A percentile compares a stretch with the other conserved stretches of the same genome.
These are phyloP conservation scores for Bufo bufo DNA, from an alignment of 2,113 vertebrate species.

Conservation along the genomic window DNA sequence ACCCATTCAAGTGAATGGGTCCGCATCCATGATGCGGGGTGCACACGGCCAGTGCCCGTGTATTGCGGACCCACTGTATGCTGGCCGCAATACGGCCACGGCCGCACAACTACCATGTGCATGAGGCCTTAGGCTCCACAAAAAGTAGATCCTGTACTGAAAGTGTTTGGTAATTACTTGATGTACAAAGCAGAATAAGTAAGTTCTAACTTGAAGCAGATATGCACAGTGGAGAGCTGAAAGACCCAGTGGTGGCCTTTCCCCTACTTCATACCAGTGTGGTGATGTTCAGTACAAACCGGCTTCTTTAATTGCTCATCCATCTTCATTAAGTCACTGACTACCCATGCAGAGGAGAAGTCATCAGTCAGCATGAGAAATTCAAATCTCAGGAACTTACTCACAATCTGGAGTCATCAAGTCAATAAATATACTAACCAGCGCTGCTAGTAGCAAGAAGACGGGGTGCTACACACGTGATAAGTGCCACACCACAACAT, in stretches of 20 bases:
- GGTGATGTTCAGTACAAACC: background rate
- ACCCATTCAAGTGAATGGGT: too few relatives aligned
- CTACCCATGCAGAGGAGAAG: background rate
- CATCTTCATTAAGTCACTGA: constrained; percentile 5
- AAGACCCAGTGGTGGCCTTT: background rate
- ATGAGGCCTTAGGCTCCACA: too few relatives aligned
- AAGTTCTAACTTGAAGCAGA: background rate
- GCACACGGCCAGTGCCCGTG: too few relatives aligned
- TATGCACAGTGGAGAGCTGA: background rate
- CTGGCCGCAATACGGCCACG: too few relatives aligned
- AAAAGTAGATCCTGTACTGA: background rate
- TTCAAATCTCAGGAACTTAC: background rate
- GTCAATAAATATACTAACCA: background rate
- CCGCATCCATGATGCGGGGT: too few relatives aligned
- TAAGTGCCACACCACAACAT: too few relatives aligned
- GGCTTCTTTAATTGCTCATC: background rate
- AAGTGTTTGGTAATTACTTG: background rate
- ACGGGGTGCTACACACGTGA: too few relatives aligned
- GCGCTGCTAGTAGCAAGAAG: too few relatives aligned
- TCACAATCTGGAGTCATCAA: background rate
- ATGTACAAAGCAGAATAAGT: background rate
- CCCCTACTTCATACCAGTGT: background rate
- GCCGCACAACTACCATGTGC: too few relatives aligned
- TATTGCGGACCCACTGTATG: too few relatives aligned
- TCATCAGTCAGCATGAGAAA: background rate